Evolutionary conservation across 2,797 vertebrate genomes (phyloP).

Genomic region (Botia almorhae): DNA sequence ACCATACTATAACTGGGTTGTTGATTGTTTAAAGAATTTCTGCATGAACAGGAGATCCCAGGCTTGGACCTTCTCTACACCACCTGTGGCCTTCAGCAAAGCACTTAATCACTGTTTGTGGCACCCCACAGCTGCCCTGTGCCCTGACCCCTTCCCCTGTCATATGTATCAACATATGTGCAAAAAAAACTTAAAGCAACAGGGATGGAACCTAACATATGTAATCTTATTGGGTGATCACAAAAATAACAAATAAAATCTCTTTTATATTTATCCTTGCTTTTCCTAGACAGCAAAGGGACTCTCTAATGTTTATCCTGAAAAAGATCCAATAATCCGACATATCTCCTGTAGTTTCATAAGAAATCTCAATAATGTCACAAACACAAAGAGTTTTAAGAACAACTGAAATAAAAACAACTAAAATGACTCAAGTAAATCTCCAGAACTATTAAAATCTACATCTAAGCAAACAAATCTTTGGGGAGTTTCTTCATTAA

Average conservation of each 20-base stretch:
- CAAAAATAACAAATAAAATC: too few species aligned
- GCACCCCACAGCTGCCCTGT: background rate
- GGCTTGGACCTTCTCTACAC: background rate
- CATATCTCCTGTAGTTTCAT: background rate
- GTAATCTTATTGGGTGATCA: too few species aligned
- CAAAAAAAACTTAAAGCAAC: background rate
- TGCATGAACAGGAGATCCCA: background rate
- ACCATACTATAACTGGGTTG: too few species aligned
- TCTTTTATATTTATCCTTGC: too few species aligned
- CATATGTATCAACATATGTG: background rate
- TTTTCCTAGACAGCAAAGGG: too few species aligned
- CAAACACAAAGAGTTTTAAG: background rate
- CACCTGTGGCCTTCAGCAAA: slow-evolving; percentile 21
- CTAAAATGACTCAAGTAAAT: too few species aligned
- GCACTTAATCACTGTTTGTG: slow-evolving; percentile 8
- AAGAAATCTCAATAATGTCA: background rate
- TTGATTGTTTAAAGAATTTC: background rate
- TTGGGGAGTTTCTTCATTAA: too few species aligned
- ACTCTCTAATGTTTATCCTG: too few species aligned
- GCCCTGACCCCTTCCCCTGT: background rate
- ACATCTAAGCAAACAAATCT: too few species aligned
- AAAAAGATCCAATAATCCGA: too few species aligned
- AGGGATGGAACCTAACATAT: background rate
- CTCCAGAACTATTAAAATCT: too few species aligned
- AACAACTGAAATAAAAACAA: too few species aligned